phyloP scores from a whole-genome alignment of 2,797 vertebrate species.

The Hippocampus kuda region DNA sequence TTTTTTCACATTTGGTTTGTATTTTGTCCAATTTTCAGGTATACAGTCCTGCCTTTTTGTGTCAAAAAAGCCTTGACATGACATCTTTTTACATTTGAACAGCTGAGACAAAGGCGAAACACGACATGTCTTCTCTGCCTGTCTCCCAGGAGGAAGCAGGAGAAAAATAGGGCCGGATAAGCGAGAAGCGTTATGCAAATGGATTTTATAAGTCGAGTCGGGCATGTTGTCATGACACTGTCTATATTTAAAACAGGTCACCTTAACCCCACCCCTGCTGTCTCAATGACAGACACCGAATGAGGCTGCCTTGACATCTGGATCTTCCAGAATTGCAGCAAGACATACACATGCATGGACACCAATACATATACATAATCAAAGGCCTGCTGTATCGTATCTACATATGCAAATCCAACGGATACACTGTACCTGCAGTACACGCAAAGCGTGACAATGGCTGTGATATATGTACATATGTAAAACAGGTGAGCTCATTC shows the following conservation, averaged over 20 bases:
- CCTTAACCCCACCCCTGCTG: conserved; percentile 65
- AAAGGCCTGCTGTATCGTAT: conserved; percentile 38
- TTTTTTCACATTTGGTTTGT: conserved; percentile 9
- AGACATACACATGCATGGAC: conserved; percentile 22
- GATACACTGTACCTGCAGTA: conserved; percentile 20
- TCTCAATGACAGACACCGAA: conserved; percentile 67
- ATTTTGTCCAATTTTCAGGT: conserved; percentile 19
- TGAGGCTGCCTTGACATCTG: conserved; percentile 67
- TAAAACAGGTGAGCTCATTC: conserved; percentile 53
- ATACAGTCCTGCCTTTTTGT: conserved; percentile 27
- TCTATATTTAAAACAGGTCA: conserved; percentile 79
- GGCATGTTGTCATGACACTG: conserved; percentile 72
- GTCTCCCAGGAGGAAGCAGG: conserved; percentile 35
- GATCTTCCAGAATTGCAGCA: conserved; percentile 44
- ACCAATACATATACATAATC: conserved; percentile 25
- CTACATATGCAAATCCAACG: conserved; percentile 51
- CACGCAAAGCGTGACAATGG: conserved; percentile 33
- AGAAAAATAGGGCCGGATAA: conserved; percentile 27
- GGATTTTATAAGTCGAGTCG: conserved; percentile 62
- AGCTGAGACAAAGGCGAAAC: conserved; percentile 47
- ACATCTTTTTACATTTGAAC: conserved; percentile 49
- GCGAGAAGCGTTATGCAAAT: conserved; percentile 64
- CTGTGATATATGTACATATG: conserved; percentile 67
- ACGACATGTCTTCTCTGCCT: conserved; percentile 32
- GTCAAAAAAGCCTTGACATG: conserved; percentile 43